Conservation (phyloP, 2,888 invertebrate species). For the Macroteleia sp. region DNA sequence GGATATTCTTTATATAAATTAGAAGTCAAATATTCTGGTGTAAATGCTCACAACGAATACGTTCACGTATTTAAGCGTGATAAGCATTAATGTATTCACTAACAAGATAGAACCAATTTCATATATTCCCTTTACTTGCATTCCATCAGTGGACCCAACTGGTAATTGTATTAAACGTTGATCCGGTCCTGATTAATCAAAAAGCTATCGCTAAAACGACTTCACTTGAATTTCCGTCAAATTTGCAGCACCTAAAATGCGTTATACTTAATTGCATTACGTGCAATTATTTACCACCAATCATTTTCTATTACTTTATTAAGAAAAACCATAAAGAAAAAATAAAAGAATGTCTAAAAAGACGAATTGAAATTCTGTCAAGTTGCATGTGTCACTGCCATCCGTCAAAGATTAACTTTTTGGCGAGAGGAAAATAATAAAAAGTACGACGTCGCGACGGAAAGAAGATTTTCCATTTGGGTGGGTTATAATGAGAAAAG, state of each 20-base stretch:
- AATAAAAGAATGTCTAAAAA: slow-evolving; percentile 16
- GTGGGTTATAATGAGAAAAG: slow-evolving; percentile 83
- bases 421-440: slow-evolving; percentile 74
- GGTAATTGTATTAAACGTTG: slow-evolving; percentile 32
- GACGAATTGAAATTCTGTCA: slow-evolving; percentile 43
- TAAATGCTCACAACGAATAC: too few relatives aligned
- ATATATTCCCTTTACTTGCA: slow-evolving; percentile 36
- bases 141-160: slow-evolving; percentile 11
- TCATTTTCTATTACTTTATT: not conserved
- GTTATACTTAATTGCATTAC: not conserved
- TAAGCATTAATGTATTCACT: slow-evolving; percentile 32
- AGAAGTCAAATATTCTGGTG: too few relatives aligned
- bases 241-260: too few relatives aligned
- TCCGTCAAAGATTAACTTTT: slow-evolving; percentile 81
- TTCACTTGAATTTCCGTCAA: too few relatives aligned
- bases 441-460: slow-evolving; percentile 73
- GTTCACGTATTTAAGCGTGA: too few relatives aligned
- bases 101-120: slow-evolving; percentile 40
- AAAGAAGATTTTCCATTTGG: slow-evolving; percentile 82
- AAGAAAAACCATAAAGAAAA: slow-evolving; percentile 2
- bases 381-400: slow-evolving; percentile 70
- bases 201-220: slow-evolving; percentile 25
- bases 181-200: slow-evolving; percentile 28
- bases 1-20: too few relatives aligned
- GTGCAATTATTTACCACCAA: not conserved